Conservation (phyloP, 2,888 invertebrate genomes). For the Mechanitis mazaeus region DNA sequence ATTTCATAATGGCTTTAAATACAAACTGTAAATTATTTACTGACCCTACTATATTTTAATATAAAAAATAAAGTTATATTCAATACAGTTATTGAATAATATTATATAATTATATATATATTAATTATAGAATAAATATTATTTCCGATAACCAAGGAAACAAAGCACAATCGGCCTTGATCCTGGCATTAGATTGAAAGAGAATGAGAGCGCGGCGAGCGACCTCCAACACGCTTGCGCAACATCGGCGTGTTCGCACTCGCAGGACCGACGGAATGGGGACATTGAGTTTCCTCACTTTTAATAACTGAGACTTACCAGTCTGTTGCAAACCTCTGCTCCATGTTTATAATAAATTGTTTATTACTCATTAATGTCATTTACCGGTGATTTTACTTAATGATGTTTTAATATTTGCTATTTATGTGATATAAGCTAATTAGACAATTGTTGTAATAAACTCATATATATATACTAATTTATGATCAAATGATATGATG, state of each 20-base stretch:
- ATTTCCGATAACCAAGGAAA: not conserved
- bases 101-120: too few relatives aligned
- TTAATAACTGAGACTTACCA: not conserved
- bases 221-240: slow-evolving; percentile 57
- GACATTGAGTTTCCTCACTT: slow-evolving; percentile 10
- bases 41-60: not conserved
- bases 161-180: slow-evolving; percentile 43
- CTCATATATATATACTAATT: too few relatives aligned
- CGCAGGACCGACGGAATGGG: slow-evolving; percentile 16
- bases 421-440: too few relatives aligned
- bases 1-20: not conserved
- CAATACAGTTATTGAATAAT: too few relatives aligned
- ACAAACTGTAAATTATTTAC: not conserved
- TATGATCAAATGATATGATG: too few relatives aligned
- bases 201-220: slow-evolving; percentile 47
- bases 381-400: too few relatives aligned
- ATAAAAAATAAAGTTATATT: not conserved
- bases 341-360: too few relatives aligned
- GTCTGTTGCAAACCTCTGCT: too few relatives aligned
- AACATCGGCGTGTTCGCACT: slow-evolving; percentile 30
- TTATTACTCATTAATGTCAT: too few relatives aligned
- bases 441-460: too few relatives aligned
- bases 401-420: too few relatives aligned
- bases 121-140: not conserved
- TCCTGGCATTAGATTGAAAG: slow-evolving; percentile 58